Evolutionary conservation across 1,140 invertebrate genomes (phyloP), one percentile per base, ranked within the genome.

Genomic region (Neomicropteryx cornuta): DNA sequence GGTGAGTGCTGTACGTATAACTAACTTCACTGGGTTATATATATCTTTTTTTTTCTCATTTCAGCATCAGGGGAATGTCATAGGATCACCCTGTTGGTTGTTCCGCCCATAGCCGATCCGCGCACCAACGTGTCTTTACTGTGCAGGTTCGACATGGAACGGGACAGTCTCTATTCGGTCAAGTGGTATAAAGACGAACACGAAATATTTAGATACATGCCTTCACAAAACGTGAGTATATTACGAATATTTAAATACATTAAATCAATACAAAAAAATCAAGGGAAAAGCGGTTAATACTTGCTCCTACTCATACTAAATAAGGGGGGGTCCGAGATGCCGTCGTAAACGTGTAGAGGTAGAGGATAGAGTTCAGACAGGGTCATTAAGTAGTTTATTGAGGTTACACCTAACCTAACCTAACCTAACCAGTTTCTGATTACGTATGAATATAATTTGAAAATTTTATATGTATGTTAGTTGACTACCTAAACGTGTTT

Each of bases 131-230:
- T 65, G 24, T 59, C 59, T 39, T 51, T 70, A 21, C 60, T 60
- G 42, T 70, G 68, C 48, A 56, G 57, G 43, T 70, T 66, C 43
- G 62, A 69, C 45, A 59, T 60, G 49, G 68, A 70, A 44, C 69
- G 63, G 8, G 76, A 76, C 32, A 63, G 63, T 2, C 61, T 83
- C 17, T 81, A 81, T 53, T 79, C 78, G 0, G 75, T 81, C 42
- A 83, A 83, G 60, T 83, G 79, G 79, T 81, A 81, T 56, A 80
- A 79, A 52, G 76, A 79, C 43, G 71, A 75, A 29, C 62, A 72
- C 44, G 73, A 83, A 51, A 79, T 82, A 55, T 83, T 76, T 57
- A 68, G 77, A 47, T 45, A 45, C 19, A 47, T 45, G 46, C 46
- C 46, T 17, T 35, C 39, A 21, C 43, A 44, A 30, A 45, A 45